Conservation (phyloP, 2,797 vertebrate genomes). For the Lepilemur ruficaudatus region DNA sequence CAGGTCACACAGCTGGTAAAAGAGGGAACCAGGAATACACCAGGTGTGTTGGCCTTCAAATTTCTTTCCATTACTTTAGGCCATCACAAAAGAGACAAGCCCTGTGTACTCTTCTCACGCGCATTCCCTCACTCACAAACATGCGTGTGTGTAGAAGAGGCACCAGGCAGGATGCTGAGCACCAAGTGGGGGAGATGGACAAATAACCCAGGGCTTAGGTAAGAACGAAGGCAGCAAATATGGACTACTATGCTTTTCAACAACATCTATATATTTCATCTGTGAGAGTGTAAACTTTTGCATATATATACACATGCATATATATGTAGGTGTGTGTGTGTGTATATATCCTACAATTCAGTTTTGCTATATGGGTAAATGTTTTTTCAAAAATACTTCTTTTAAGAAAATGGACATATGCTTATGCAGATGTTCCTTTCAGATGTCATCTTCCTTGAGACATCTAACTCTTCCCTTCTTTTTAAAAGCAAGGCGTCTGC, state of each 20-base stretch:
- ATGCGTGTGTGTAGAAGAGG: neutral
- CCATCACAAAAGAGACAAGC: neutral
- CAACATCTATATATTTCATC: neutral
- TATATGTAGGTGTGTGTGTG: neutral
- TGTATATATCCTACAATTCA: neutral
- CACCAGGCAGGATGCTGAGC: neutral
- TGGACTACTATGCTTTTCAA: neutral
- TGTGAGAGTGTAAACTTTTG: neutral
- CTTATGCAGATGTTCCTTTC: neutral
- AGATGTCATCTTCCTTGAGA: neutral
- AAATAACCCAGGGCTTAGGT: neutral
- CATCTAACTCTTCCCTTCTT: neutral
- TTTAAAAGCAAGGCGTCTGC: neutral
- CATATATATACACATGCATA: neutral
- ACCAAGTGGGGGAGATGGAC: neutral
- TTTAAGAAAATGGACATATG: neutral
- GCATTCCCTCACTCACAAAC: neutral
- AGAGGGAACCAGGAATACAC: neutral
- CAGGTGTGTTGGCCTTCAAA: neutral
- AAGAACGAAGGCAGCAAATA: neutral
- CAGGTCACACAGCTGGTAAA: neutral
- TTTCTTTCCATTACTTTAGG: neutral
- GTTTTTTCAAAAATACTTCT: neutral
- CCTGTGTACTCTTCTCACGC: neutral
- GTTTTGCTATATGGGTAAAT: neutral